A percentile compares a stretch with the other conserved stretches of the same genome.
These are phyloP conservation scores for Stomorhina lunata DNA, from an alignment of 2,888 invertebrate species.

Conservation along the genomic window DNA sequence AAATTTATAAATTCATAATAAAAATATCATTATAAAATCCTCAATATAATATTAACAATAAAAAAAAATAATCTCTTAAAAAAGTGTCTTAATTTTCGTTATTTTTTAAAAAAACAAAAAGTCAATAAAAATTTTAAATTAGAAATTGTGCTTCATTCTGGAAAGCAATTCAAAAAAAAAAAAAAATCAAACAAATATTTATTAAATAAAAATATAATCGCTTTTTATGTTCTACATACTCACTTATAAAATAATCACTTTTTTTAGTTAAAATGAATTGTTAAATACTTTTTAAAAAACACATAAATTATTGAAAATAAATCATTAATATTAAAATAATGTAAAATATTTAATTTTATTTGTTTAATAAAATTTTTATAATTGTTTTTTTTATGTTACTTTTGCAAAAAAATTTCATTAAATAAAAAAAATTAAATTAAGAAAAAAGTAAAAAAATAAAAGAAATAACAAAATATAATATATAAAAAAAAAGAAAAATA, in stretches of 20 bases:
- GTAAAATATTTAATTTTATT: constrained; percentile 33
- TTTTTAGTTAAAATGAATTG: constrained; percentile 23
- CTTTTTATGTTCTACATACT: constrained; percentile 43
- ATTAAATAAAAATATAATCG: neutral
- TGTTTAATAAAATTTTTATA: neutral
- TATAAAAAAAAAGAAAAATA: constrained; percentile 15
- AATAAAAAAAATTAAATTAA: constrained; percentile 1
- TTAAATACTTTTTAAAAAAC: constrained; percentile 27
- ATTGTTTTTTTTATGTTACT: neutral
- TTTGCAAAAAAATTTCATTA: constrained; percentile 22
- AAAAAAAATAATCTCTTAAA: constrained; percentile 58
- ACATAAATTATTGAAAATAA: neutral
- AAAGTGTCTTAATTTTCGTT: constrained; percentile 76
- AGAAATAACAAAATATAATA: constrained; percentile 19
- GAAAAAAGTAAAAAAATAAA: too few relatives aligned
- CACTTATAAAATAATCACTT: neutral
- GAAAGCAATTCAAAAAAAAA: neutral
- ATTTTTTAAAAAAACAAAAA: constrained; percentile 45
- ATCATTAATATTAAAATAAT: constrained; percentile 19
- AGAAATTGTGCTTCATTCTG: constrained; percentile 28
- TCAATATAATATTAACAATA: constrained; percentile 14
- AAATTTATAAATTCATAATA: neutral
- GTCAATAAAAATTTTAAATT: constrained; percentile 44
- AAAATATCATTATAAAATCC: constrained; percentile 2
- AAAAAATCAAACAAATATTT: neutral